Conservation (phyloP, 2,113 vertebrate genomes). For the Phylloscopus trochilus region DNA sequence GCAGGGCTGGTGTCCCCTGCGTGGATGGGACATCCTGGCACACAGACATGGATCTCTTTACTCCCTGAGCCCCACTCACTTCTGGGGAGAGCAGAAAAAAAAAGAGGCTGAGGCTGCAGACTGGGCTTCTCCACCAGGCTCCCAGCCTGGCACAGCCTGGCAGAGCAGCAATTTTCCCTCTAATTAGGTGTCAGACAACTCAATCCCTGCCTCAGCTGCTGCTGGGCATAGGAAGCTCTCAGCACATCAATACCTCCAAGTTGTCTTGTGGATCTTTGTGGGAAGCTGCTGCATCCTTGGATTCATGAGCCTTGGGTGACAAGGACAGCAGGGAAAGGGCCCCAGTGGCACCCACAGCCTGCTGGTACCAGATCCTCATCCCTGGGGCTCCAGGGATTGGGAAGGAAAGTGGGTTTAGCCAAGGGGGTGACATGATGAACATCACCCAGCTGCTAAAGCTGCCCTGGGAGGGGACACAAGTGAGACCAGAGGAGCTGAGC, state of each 20-base stretch:
- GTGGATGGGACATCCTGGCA: neutral
- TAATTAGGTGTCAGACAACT: neutral
- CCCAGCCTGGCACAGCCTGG: neutral
- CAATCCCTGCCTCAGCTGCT: neutral
- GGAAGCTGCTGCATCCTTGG: neutral
- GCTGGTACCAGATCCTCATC: neutral
- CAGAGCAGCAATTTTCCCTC: neutral
- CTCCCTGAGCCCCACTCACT: neutral
- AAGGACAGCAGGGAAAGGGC: neutral
- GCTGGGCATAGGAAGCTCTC: neutral
- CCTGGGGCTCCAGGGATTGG: neutral
- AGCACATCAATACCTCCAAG: neutral
- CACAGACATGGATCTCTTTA: neutral
- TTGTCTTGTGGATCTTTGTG: neutral
- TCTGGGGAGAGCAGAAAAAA: neutral
- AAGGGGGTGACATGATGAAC: rapidly evolving
- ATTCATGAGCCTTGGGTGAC: neutral
- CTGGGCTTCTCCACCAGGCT: neutral
- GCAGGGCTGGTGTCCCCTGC: neutral
- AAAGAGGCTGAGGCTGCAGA: neutral
- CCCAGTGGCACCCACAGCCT: neutral
- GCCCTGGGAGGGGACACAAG: neutral
- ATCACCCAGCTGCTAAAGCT: neutral
- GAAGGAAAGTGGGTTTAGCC: neutral
- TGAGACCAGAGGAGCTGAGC: neutral